phyloP scores from a whole-genome alignment of 2,113 vertebrate species.

The Thymallus thymallus region DNA sequence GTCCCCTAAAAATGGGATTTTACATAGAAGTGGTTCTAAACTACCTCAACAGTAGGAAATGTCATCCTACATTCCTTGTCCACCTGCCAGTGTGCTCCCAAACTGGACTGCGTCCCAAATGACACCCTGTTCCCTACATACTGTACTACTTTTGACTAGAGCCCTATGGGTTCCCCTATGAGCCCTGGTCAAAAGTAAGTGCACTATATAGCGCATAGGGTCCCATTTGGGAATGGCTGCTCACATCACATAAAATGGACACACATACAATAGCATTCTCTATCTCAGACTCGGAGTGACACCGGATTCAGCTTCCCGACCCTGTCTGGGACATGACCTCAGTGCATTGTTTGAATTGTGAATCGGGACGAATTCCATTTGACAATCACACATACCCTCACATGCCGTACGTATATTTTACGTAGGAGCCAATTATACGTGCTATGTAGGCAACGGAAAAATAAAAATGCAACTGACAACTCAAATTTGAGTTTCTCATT shows the following conservation, averaged over 20 bases:
- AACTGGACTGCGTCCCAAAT: no score
- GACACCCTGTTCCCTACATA: no score
- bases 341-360: conserved; percentile 23
- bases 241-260: conserved; percentile 11
- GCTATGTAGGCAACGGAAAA: no score
- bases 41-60: no score
- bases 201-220: no score
- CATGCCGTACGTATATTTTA: background rate
- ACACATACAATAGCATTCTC: conserved; percentile 13
- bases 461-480: no score
- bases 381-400: background rate
- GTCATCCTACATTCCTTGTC: conserved; percentile 34
- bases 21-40: no score
- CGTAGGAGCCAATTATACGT: no score
- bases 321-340: conserved; percentile 9
- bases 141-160: no score
- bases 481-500: no score
- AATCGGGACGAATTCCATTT: conserved; percentile 17
- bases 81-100: conserved; percentile 27
- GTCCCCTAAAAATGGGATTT: no score
- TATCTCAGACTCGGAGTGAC: conserved; percentile 36
- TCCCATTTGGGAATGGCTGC: background rate
- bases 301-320: conserved; percentile 26
- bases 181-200: background rate
- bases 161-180: no score